Evolutionary conservation across 2,888 invertebrate species (phyloP).

Genomic region (Thalpophila matura): DNA sequence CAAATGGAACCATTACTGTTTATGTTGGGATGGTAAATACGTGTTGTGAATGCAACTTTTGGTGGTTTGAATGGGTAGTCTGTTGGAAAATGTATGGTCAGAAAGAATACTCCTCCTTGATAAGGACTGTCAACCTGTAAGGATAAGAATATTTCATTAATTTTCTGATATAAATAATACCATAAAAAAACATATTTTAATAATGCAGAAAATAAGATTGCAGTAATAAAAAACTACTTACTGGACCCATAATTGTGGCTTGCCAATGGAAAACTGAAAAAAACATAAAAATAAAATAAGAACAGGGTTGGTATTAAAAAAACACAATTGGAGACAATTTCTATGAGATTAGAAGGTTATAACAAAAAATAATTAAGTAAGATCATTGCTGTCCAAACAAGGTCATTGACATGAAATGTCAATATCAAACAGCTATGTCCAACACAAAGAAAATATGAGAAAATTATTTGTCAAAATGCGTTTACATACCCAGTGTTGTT

Average conservation of each 20-base stretch:
- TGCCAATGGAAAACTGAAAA: conserved; percentile 99
- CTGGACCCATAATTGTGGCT: conserved; percentile 99
- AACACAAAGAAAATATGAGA: conserved; percentile 47
- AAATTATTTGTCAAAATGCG: neutral
- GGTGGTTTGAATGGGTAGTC: conserved; percentile 99
- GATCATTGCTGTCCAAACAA: conserved; percentile 58
- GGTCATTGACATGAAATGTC: conserved; percentile 68
- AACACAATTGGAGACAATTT: conserved; percentile 8
- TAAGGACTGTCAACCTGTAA: conserved; percentile 99
- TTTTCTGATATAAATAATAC: neutral
- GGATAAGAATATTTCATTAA: conserved; percentile 47
- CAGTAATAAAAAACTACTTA: conserved; percentile 91
- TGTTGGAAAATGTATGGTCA: conserved; percentile 99
- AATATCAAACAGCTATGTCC: conserved; percentile 34
- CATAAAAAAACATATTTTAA: neutral
- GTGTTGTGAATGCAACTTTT: conserved; percentile 99
- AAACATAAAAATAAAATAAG: conserved; percentile 84
- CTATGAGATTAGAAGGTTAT: conserved; percentile 39
- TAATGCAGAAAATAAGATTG: neutral
- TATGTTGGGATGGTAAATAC: conserved; percentile 99
- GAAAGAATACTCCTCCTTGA: conserved; percentile 99
- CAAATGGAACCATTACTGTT: conserved; percentile 99
- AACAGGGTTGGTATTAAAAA: conserved; percentile 22
- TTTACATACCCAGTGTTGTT: no score
- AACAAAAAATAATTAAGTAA: conserved; percentile 34